A percentile compares a stretch with the other conserved stretches of the same genome.
Conservation (phyloP, 2,113 vertebrate genomes). For the Chascanopsetta lugubris region DNA sequence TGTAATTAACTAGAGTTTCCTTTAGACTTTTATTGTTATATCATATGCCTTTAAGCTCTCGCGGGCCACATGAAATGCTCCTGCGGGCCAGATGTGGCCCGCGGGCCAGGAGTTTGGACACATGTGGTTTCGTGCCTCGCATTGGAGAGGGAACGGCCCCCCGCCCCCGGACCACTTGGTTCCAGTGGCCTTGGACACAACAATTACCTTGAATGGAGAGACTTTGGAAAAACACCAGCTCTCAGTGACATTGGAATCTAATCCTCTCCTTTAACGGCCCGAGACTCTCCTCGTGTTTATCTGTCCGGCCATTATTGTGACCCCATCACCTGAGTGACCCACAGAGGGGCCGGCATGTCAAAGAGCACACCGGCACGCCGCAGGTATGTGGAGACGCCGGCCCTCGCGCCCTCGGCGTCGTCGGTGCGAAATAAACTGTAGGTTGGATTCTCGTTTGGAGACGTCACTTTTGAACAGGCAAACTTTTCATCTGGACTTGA, state of each 20-base stretch:
- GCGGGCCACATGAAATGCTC: too few relatives aligned
- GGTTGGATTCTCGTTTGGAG: slow-evolving; percentile 21
- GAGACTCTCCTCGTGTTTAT: slow-evolving; percentile 29
- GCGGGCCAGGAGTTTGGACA: too few relatives aligned
- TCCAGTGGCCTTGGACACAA: slow-evolving; percentile 39
- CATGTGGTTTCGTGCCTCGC: too few relatives aligned
- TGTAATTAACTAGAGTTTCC: too few relatives aligned
- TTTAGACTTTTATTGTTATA: too few relatives aligned
- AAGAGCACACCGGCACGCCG: slow-evolving; percentile 2
- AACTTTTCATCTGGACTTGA: slow-evolving; percentile 48
- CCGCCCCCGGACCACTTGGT: slow-evolving; percentile 25
- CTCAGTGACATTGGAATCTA: slow-evolving; percentile 40
- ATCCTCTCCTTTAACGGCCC: slow-evolving; percentile 23
- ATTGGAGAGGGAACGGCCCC: slow-evolving; percentile 6
- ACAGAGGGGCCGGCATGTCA: slow-evolving; percentile 12
- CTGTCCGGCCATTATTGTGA: slow-evolving; percentile 25
- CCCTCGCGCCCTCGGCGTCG: not conserved
- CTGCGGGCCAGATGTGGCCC: too few relatives aligned
- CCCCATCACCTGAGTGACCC: slow-evolving; percentile 22
- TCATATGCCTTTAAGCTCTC: too few relatives aligned
- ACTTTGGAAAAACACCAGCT: slow-evolving; percentile 38
- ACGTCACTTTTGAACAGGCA: slow-evolving; percentile 29
- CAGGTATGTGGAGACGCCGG: slow-evolving; percentile 25
- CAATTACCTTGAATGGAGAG: slow-evolving; percentile 12
- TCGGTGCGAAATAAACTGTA: slow-evolving; percentile 24